Percentiles rank a stretch among this genome's conserved stretches.
phyloP scores from a whole-genome alignment of 1,140 invertebrate species.

The Calephelis virginiensis region DNA sequence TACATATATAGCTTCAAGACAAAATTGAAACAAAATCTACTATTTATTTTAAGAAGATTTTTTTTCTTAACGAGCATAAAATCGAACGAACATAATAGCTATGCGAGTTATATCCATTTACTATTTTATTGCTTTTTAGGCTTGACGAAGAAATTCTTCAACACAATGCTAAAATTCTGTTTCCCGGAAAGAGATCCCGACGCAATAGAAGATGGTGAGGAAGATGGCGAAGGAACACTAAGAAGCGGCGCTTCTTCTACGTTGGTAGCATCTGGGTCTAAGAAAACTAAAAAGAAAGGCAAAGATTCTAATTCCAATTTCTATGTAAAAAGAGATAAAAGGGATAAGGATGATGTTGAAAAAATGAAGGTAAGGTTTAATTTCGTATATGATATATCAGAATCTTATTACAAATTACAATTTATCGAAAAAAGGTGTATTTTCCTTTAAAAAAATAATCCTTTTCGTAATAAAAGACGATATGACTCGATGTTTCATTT shows the following conservation, averaged over 20 bases:
- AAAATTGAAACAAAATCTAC: no score
- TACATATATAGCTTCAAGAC: no score
- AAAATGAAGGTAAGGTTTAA: conserved; percentile 91
- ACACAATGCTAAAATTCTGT: conserved; percentile 98
- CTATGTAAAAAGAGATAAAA: conserved; percentile 90
- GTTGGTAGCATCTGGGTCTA: conserved; percentile 54
- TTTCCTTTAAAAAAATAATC: no score
- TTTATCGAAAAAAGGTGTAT: neutral
- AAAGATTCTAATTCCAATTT: conserved; percentile 90
- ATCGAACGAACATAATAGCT: no score
- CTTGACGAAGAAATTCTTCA: conserved; percentile 98
- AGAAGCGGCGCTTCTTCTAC: conserved; percentile 63
- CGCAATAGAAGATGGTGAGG: conserved; percentile 85
- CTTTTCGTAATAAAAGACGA: no score
- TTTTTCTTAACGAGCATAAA: no score
- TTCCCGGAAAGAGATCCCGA: conserved; percentile 98
- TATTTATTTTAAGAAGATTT: no score
- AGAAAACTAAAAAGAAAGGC: conserved; percentile 77
- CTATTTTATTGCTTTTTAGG: conserved; percentile 66
- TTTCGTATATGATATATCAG: neutral
- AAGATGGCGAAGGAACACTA: conserved; percentile 78
- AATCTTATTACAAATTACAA: neutral
- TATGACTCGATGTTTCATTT: no score
- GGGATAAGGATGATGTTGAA: conserved; percentile 97
- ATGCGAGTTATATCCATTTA: neutral